phyloP scores from a whole-genome alignment of 2,797 vertebrate species.

The Silurus aristotelis region DNA sequence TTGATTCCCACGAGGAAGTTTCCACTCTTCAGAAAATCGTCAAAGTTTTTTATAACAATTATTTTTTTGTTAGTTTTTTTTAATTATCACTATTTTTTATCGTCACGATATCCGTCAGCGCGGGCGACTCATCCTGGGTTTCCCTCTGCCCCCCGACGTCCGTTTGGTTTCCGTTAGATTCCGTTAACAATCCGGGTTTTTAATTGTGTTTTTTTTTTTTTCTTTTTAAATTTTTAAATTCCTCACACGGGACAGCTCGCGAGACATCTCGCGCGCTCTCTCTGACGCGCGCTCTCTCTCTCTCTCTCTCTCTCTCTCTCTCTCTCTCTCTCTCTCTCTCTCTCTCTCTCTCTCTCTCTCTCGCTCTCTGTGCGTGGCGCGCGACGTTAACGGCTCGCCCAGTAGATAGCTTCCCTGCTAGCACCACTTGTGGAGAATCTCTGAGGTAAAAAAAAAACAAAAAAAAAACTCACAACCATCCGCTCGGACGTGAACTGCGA shows the following conservation, averaged over 20 bases:
- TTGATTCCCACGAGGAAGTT: slow-evolving; percentile 67
- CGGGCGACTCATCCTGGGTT: neutral
- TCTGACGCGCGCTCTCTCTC: too few relatives aligned
- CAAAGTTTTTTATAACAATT: neutral
- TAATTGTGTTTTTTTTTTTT: too few relatives aligned
- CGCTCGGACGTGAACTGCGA: neutral
- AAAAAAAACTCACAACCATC: neutral
- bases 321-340: neutral
- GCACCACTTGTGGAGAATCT: too few relatives aligned
- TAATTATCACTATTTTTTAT: neutral
- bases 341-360: neutral
- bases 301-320: neutral
- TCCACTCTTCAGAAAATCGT: slow-evolving; percentile 13
- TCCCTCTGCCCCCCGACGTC: neutral
- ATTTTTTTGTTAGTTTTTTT: neutral
- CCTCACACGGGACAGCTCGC: slow-evolving; percentile 12
- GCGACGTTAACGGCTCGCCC: slow-evolving; percentile 8
- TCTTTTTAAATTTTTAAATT: slow-evolving; percentile 9
- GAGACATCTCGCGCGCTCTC: slow-evolving; percentile 19
- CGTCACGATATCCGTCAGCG: slow-evolving; percentile 7
- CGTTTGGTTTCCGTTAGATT: slow-evolving; percentile 18
- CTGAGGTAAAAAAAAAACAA: too few relatives aligned
- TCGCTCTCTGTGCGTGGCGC: neutral
- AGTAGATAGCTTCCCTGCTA: neutral
- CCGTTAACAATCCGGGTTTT: slow-evolving; percentile 2